Conservation (phyloP, 2,888 invertebrate species). For the Hofmannophila pseudospretella region DNA sequence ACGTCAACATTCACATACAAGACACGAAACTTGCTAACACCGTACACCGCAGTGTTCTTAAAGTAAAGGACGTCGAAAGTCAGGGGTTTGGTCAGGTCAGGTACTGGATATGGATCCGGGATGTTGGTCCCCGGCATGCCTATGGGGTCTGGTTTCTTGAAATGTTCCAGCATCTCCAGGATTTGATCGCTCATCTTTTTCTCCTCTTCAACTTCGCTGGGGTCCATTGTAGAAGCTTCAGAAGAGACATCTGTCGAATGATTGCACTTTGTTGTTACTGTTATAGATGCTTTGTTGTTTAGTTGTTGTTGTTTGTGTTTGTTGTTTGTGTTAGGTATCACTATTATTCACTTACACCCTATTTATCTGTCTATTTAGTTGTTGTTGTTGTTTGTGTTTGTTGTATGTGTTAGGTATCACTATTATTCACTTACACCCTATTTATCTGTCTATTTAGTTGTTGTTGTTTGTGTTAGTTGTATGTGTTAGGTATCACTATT, state of each 20-base stretch:
- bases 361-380: too few species aligned
- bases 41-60: constrained; percentile 83
- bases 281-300: too few species aligned
- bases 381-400: too few species aligned
- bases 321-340: not conserved
- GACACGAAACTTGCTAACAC: constrained; percentile 87
- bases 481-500: too few species aligned
- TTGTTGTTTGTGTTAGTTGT: too few species aligned
- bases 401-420: too few species aligned
- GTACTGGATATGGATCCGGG: constrained; percentile 88
- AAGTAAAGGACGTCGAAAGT: constrained; percentile 85
- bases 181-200: constrained; percentile 85
- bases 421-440: too few species aligned
- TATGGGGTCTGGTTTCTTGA: constrained; percentile 87
- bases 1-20: constrained; percentile 84
- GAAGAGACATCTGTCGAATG: constrained; percentile 2
- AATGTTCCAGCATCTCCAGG: constrained; percentile 84
- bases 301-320: not conserved
- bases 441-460: too few species aligned
- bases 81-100: constrained; percentile 84
- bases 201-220: constrained; percentile 61
- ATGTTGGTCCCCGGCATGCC: constrained; percentile 88
- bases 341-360: too few species aligned
- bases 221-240: constrained; percentile 23
- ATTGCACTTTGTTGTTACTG: too few species aligned